Conservation (phyloP, 1,140 invertebrate species). For the Scaptodrosophila lebanonensis region DNA sequence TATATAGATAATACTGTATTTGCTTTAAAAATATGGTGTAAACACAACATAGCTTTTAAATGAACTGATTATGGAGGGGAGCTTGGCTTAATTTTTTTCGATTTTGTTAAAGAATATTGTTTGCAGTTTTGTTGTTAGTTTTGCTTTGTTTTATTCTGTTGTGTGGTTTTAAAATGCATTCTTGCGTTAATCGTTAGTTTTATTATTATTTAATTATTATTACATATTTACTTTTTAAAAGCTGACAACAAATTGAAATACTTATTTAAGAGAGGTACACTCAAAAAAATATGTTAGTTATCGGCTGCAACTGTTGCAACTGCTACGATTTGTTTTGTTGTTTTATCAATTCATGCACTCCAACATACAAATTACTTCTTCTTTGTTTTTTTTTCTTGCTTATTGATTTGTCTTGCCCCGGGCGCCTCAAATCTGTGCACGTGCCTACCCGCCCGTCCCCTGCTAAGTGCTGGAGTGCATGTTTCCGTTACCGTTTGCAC, state of each 20-base stretch:
- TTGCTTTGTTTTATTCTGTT: slow-evolving; percentile 18
- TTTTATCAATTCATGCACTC: too few relatives aligned
- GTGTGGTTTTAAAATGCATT: slow-evolving; percentile 49
- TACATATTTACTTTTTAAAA: slow-evolving; percentile 67
- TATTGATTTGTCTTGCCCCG: slow-evolving; percentile 53
- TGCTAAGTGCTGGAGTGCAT: slow-evolving; percentile 10
- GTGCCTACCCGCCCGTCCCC: too few relatives aligned
- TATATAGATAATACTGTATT: too few relatives aligned
- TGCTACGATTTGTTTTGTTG: slow-evolving; percentile 9
- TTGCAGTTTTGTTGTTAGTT: slow-evolving; percentile 11
- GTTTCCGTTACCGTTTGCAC: slow-evolving; percentile 16
- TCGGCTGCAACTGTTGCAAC: slow-evolving; percentile 6
- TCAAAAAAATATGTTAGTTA: slow-evolving; percentile 51
- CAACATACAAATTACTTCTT: too few relatives aligned
- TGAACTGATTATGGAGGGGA: slow-evolving; percentile 10
- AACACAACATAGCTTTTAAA: too few relatives aligned
- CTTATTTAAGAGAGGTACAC: slow-evolving; percentile 65
- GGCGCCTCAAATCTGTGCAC: too few relatives aligned
- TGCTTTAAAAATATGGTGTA: too few relatives aligned
- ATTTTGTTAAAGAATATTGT: slow-evolving; percentile 22
- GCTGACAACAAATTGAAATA: slow-evolving; percentile 74
- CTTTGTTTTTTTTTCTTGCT: too few relatives aligned
- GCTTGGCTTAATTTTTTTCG: slow-evolving; percentile 21
- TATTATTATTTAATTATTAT: slow-evolving; percentile 28
- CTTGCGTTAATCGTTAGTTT: slow-evolving; percentile 41